Conservation (phyloP, 2,113 vertebrate species). For the Antechinus flavipes region DNA sequence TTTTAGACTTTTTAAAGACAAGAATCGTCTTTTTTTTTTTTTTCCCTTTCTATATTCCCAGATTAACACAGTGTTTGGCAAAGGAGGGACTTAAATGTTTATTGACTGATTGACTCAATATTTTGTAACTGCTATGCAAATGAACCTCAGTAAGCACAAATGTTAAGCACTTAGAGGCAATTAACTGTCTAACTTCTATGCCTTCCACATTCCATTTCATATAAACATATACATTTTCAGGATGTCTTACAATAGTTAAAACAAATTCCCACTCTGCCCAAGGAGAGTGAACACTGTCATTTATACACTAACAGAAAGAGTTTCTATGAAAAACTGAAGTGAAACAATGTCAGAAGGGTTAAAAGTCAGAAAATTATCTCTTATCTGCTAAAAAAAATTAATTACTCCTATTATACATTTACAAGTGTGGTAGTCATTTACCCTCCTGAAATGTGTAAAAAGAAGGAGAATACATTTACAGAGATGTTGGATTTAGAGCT, state of each 20-base stretch:
- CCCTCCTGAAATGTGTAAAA: background rate
- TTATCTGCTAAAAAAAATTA: background rate
- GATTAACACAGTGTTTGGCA: background rate
- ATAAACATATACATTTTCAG: background rate
- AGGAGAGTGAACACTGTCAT: background rate
- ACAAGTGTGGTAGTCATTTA: background rate
- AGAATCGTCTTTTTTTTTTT: background rate
- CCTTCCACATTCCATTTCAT: background rate
- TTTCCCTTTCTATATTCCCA: background rate
- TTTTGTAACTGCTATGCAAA: background rate
- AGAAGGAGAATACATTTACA: background rate
- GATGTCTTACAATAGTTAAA: background rate
- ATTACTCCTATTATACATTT: background rate
- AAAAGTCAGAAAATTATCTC: background rate
- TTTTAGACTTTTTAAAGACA: background rate
- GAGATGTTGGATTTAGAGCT: background rate
- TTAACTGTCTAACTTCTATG: background rate
- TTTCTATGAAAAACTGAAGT: background rate
- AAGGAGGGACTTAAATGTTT: background rate
- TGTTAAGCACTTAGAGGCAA: background rate
- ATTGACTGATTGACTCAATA: background rate
- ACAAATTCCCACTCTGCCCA: background rate
- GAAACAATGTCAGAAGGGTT: background rate
- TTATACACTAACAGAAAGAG: background rate
- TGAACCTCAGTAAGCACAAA: background rate